Conservation (phyloP, 2,113 vertebrate genomes). For the Jaculus jaculus region DNA sequence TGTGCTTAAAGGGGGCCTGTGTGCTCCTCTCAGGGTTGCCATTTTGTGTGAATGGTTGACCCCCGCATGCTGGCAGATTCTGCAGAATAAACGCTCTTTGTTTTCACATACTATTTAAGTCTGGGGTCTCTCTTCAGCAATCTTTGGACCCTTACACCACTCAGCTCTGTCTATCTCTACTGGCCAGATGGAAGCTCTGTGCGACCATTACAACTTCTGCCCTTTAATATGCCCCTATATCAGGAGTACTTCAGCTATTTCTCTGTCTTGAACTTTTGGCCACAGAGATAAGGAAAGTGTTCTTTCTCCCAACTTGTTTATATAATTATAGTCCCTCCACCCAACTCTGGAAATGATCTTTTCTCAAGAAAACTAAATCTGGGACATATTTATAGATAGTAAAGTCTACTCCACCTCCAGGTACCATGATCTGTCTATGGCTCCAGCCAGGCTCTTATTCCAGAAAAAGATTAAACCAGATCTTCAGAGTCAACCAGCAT, state of each 20-base stretch:
- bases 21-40: no score
- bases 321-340: neutral
- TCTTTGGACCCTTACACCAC: no score
- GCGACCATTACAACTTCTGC: neutral
- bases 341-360: neutral
- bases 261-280: neutral
- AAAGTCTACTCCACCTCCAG: neutral
- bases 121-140: no score
- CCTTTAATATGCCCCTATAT: neutral
- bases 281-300: neutral
- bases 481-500: neutral
- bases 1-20: no score
- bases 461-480: neutral
- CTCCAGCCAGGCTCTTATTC: neutral
- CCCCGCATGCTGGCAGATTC: no score
- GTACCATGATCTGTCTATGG: neutral
- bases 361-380: neutral
- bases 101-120: no score
- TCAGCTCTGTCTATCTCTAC: neutral
- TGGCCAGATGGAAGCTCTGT: neutral
- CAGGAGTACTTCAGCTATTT: neutral
- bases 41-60: no score
- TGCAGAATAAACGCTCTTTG: no score
- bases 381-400: neutral
- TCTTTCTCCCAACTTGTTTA: neutral